Evolutionary conservation across 2,888 invertebrate species (phyloP).

Genomic region (Malachius bipustulatus): DNA sequence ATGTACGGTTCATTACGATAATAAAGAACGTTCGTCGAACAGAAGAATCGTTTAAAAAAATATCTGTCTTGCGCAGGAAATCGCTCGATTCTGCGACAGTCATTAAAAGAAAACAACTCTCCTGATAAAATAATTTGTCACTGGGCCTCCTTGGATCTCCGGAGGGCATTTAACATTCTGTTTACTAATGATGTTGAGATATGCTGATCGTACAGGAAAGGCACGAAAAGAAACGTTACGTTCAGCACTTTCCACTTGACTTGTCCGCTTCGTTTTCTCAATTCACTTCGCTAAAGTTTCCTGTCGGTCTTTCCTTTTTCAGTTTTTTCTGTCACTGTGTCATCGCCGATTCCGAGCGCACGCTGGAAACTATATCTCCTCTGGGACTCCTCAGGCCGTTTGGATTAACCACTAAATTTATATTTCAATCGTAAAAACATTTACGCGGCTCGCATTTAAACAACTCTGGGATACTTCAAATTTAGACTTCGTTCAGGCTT

Average conservation of each 20-base stretch:
- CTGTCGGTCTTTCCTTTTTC: slow-evolving; percentile 20
- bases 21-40: no score
- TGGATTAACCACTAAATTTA: slow-evolving; percentile 29
- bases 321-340: slow-evolving; percentile 15
- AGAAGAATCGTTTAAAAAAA: no score
- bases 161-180: slow-evolving; percentile 2
- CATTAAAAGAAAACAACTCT: no score
- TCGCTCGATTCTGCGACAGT: no score
- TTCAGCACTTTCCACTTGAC: slow-evolving; percentile 28
- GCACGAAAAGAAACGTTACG: slow-evolving; percentile 2
- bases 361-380: slow-evolving; percentile 17
- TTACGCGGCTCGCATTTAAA: slow-evolving; percentile 24
- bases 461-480: neutral
- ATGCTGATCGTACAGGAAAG: slow-evolving; percentile 17
- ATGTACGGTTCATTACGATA: no score
- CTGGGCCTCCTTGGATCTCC: slow-evolving; percentile 1
- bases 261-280: slow-evolving; percentile 25
- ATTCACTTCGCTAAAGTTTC: slow-evolving; percentile 24
- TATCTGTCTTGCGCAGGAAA: no score
- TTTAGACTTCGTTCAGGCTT: no score
- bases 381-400: slow-evolving; percentile 15
- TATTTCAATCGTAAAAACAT: slow-evolving; percentile 30
- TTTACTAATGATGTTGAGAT: slow-evolving; percentile 18
- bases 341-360: slow-evolving; percentile 18
- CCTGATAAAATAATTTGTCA: slow-evolving; percentile 2